These are phyloP conservation scores for Corythaeola cristata DNA, from an alignment of 2,113 vertebrate genomes.

Conservation along the genomic window DNA sequence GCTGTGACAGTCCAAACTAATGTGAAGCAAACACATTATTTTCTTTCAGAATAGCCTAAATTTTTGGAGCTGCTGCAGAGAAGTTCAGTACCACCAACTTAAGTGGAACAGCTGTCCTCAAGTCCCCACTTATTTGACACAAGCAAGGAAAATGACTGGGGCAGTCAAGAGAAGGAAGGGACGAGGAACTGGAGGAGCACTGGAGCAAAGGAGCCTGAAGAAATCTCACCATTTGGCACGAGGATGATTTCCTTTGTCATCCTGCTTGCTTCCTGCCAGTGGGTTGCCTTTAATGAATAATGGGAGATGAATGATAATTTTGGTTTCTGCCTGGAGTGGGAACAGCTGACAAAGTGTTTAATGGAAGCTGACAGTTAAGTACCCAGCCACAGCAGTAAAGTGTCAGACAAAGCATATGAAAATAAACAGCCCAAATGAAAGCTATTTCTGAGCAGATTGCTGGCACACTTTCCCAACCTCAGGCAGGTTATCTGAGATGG, in stretches of 20 bases:
- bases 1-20: not conserved
- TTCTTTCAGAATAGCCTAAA: not conserved
- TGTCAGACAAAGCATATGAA: conserved; percentile 72
- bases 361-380: conserved; percentile 75
- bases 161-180: not conserved
- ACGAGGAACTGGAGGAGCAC: not conserved
- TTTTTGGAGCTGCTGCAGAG: not conserved
- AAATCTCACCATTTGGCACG: conserved; percentile 29
- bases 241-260: conserved; percentile 58
- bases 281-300: conserved; percentile 37
- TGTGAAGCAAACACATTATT: not conserved
- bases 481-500: conserved; percentile 67
- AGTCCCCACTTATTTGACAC: not conserved
- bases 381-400: conserved; percentile 66
- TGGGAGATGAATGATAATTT: conserved; percentile 54
- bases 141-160: not conserved
- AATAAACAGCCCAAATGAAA: conserved; percentile 75
- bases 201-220: not conserved
- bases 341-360: conserved; percentile 59
- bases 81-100: not conserved
- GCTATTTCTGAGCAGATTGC: conserved; percentile 69
- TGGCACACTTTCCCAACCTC: conserved; percentile 66
- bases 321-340: conserved; percentile 31
- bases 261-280: not conserved
- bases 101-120: not conserved